A percentile compares a stretch with the other conserved stretches of the same genome.
phyloP scores from a whole-genome alignment of 2,888 invertebrate species.

The Sarcophaga caerulescens region DNA sequence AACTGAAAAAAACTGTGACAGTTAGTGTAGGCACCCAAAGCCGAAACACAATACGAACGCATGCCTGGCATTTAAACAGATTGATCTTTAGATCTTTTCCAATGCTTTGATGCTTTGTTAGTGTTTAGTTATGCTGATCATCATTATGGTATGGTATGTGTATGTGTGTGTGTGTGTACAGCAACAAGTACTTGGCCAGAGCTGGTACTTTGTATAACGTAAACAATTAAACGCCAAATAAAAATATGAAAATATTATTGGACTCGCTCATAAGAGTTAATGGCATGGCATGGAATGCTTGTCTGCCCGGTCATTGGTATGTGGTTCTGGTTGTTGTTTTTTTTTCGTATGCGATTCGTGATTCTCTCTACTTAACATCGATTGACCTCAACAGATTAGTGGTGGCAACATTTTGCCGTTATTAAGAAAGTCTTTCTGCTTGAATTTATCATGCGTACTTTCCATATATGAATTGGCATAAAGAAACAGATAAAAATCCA shows the following conservation, averaged over 20 bases:
- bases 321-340: constrained; percentile 15
- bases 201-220: constrained; percentile 48
- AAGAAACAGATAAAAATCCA: constrained; percentile 36
- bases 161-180: neutral
- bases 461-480: constrained; percentile 56
- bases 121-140: constrained; percentile 42
- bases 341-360: constrained; percentile 77
- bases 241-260: neutral
- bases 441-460: constrained; percentile 3
- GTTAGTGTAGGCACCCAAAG: constrained; percentile 26
- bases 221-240: constrained; percentile 58
- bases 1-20: constrained; percentile 51
- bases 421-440: constrained; percentile 54
- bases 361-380: constrained; percentile 82
- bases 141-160: neutral
- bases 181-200: constrained; percentile 11
- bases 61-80: constrained; percentile 51
- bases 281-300: neutral
- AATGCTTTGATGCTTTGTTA: constrained; percentile 25
- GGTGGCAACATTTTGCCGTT: constrained; percentile 69
- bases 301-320: neutral
- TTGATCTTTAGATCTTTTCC: constrained; percentile 58
- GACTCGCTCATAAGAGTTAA: neutral
- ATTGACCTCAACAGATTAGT: constrained; percentile 82
- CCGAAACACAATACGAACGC: neutral